Evolutionary conservation across 2,888 invertebrate genomes (phyloP).

Genomic region (Dolichomitus sp.): DNA sequence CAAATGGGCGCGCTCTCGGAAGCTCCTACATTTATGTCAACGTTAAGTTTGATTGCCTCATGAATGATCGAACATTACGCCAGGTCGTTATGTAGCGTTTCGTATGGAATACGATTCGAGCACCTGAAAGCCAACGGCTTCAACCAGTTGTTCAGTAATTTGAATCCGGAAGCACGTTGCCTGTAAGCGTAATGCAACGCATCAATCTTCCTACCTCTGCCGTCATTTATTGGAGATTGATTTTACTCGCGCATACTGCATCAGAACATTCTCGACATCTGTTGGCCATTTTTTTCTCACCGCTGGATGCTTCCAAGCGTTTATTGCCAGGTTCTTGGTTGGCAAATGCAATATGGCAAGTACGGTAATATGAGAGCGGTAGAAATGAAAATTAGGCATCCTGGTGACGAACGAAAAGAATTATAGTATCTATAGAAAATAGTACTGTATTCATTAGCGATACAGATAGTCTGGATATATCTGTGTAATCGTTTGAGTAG

Average conservation of each 20-base stretch:
- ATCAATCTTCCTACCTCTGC: constrained; percentile 22
- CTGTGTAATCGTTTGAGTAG: neutral
- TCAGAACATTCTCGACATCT: neutral
- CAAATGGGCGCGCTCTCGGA: constrained; percentile 15
- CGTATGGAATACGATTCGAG: neutral
- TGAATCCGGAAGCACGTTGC: neutral
- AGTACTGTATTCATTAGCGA: neutral
- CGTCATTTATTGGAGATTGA: constrained; percentile 32
- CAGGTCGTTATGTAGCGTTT: constrained; percentile 41
- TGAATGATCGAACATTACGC: constrained; percentile 33
- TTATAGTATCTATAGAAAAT: neutral
- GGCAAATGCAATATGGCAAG: neutral
- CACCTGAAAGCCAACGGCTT: neutral
- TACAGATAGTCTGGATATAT: neutral
- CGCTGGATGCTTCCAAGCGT: neutral
- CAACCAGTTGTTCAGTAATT: constrained; percentile 33
- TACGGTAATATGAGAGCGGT: neutral
- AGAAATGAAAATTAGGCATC: neutral
- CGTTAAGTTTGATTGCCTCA: constrained; percentile 52
- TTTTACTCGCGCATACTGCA: constrained; percentile 8
- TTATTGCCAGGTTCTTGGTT: neutral
- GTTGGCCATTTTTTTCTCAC: neutral
- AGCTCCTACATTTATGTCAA: constrained; percentile 47
- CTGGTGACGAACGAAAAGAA: neutral
- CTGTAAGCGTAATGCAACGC: neutral